These are phyloP conservation scores for Bergia puertoricense DNA, from an alignment of 92 coral and sea anemone genomes.

Conservation along the genomic window DNA sequence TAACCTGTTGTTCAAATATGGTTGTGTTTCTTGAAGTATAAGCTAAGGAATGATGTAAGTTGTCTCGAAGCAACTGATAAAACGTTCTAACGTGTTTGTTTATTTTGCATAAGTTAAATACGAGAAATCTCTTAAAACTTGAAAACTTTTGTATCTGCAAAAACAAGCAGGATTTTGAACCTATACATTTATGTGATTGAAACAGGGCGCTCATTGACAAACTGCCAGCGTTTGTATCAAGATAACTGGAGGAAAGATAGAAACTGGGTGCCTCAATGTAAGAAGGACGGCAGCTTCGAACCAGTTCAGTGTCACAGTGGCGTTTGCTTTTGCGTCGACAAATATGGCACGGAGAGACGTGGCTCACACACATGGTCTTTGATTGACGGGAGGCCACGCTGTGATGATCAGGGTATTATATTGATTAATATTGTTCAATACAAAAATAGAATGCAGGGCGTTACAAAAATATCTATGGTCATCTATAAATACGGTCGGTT, in stretches of 20 bases:
- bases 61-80: neutral
- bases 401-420: constrained; percentile 31
- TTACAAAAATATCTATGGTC: neutral
- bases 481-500: too few species aligned
- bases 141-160: neutral
- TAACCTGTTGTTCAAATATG: too few species aligned
- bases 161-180: neutral
- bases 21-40: neutral
- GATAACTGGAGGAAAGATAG: constrained; percentile 30
- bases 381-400: constrained; percentile 31
- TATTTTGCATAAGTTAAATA: too few species aligned
- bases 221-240: constrained; percentile 30
- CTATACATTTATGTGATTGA: neutral
- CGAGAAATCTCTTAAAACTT: neutral
- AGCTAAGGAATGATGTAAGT: neutral
- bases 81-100: neutral
- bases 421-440: neutral
- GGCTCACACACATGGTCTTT: constrained; percentile 41
- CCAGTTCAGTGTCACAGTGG: constrained; percentile 41
- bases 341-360: constrained; percentile 30
- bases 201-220: constrained; percentile 21
- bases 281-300: constrained; percentile 28
- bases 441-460: neutral
- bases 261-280: constrained; percentile 40
- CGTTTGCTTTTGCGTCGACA: constrained; percentile 41